Base-by-base conservation (phyloP, 2,113 vertebrate species). In the Tilapia sparmanii region DNA sequence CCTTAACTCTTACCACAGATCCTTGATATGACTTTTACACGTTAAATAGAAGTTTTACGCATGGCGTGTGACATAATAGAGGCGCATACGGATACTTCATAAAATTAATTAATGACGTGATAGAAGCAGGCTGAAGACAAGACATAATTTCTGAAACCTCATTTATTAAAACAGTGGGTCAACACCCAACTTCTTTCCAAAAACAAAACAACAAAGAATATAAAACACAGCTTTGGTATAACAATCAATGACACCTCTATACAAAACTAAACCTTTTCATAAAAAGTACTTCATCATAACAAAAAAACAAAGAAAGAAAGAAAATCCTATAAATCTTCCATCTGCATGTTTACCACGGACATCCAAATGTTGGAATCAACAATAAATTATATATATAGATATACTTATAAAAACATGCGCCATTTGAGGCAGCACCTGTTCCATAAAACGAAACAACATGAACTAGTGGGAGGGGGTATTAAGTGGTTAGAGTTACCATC, bases 221-320 rank as follows among this genome's bases (percentile, higher is more conserved):
- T 95, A 96, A 95, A 96, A 97, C 94, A 97, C 92, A 96, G 96
- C 97, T 98, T 98, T 98, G 98, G 97, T 97, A 96, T 98, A 94
- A 97, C 96, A 97, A 94, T 95, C 94, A 91, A 86, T 95, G 94
- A 97, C 95, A 97, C 95, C 96, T 94, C 86, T 96, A 96, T 98
- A 98, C 97, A 98, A 98, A 98, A 98, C 97, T 98, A 98, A 96
- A 96, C 80, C 91, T 93, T 95, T 95, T 95, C 68, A 94, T 95
- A 96, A 97, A 97, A 95, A 96, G 96, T 96, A 95, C 95, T 96
- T 95, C 89, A 94, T 93, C 89, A 93, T 93, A 86, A 89, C 90
- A 96, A 94, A 95, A 45, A 95, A 52, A 90, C 61, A 68, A 66
- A 68, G 4, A 40, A 68, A 40, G 63, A 68, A 68, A 68, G 63